These are phyloP conservation scores for Acanthisitta chloris DNA, from an alignment of 2,113 vertebrate genomes.

Conservation along the genomic window DNA sequence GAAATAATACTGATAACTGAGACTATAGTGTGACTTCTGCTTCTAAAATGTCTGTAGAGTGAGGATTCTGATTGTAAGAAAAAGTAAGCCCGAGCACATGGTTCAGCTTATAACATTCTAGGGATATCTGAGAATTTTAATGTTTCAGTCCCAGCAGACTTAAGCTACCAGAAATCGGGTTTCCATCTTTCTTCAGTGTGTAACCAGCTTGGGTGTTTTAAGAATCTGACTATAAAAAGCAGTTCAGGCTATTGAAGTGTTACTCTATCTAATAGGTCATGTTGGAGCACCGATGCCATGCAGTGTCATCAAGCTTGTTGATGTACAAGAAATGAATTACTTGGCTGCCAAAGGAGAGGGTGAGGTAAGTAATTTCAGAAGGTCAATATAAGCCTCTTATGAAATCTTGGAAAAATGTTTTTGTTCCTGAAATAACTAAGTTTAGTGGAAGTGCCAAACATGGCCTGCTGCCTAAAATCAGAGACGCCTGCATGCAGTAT, in stretches of 20 bases:
- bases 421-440: background rate
- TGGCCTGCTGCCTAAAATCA: background rate
- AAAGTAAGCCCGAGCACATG: background rate
- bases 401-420: background rate
- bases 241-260: background rate
- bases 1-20: background rate
- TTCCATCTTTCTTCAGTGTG: background rate
- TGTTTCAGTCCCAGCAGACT: background rate
- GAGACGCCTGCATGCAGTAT: background rate
- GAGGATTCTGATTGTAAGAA: background rate
- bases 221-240: background rate
- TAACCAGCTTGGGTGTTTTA: background rate
- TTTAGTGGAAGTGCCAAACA: background rate
- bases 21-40: background rate
- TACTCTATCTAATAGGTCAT: conserved; percentile 77
- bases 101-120: background rate
- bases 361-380: conserved; percentile 79
- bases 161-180: background rate
- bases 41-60: background rate
- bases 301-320: conserved; percentile 86
- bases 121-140: background rate
- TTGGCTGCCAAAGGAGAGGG: conserved; percentile 89
- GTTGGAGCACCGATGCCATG: conserved; percentile 95
- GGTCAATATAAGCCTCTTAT: background rate
- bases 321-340: conserved; percentile 97